phyloP scores from a whole-genome alignment of 2,888 invertebrate species.

The Synergus laeviventris region DNA sequence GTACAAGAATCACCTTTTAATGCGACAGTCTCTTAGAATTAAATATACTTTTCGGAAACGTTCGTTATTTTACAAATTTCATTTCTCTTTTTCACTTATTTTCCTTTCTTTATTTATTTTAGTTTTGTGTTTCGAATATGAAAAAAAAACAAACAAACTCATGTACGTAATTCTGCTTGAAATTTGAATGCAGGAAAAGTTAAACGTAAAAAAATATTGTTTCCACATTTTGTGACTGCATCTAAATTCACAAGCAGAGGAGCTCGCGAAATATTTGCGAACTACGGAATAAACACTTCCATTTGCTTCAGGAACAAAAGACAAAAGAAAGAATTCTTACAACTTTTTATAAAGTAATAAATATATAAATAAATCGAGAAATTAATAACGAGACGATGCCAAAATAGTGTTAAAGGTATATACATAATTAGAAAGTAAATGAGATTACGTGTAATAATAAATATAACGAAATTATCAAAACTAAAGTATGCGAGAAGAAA shows the following conservation, averaged over 20 bases:
- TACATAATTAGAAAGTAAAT: constrained; percentile 69
- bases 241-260: not conserved
- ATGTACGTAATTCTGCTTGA: constrained; percentile 13
- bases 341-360: constrained; percentile 52
- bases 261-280: not conserved
- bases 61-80: constrained; percentile 7
- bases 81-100: constrained; percentile 47
- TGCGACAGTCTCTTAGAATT: constrained; percentile 38
- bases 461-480: constrained; percentile 65
- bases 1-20: constrained; percentile 55
- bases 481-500: constrained; percentile 63
- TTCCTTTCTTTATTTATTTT: constrained; percentile 50
- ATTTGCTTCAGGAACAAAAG: constrained; percentile 37
- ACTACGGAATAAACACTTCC: constrained; percentile 45
- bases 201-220: not conserved
- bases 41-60: constrained; percentile 29
- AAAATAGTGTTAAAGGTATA: constrained; percentile 74
- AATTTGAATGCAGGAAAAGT: not conserved
- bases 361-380: constrained; percentile 51
- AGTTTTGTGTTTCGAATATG: constrained; percentile 43
- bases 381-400: constrained; percentile 72
- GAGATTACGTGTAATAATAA: constrained; percentile 65
- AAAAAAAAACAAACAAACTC: constrained; percentile 13
- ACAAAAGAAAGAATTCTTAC: constrained; percentile 47
- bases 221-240: not conserved